A percentile compares a stretch with the other conserved stretches of the same genome.
Conservation (phyloP, 2,888 invertebrate genomes). For the Eupithecia subumbrata region DNA sequence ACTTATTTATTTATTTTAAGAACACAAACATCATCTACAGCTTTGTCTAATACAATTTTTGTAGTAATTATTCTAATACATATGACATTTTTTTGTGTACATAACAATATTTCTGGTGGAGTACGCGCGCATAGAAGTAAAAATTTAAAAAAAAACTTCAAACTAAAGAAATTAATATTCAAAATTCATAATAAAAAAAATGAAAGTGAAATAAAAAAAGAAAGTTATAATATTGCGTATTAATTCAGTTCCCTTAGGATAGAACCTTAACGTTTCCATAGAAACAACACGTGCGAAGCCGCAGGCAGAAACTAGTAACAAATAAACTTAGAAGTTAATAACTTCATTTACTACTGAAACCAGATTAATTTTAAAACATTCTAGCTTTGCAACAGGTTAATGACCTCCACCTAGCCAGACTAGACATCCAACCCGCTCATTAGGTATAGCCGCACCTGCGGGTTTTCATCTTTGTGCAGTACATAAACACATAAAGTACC, state of each 20-base stretch:
- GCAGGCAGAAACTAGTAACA: background rate
- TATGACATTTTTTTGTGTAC: too few relatives aligned
- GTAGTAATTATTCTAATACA: too few relatives aligned
- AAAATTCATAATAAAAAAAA: too few relatives aligned
- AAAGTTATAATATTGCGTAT: too few relatives aligned
- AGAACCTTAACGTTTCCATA: background rate
- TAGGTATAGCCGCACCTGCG: conserved; percentile 2
- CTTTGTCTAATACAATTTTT: too few relatives aligned
- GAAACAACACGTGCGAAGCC: background rate
- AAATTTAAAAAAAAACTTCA: too few relatives aligned
- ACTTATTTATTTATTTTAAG: too few relatives aligned
- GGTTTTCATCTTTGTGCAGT: background rate
- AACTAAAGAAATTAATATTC: too few relatives aligned
- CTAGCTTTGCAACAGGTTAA: conserved; percentile 1
- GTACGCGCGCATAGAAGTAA: too few relatives aligned
- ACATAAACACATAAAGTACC: background rate
- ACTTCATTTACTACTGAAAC: background rate
- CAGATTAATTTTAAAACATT: conserved; percentile 5
- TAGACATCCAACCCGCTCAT: conserved; percentile 4
- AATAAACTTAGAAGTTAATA: background rate
- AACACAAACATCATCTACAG: too few relatives aligned
- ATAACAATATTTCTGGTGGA: too few relatives aligned
- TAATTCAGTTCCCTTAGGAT: background rate
- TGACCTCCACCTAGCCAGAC: background rate
- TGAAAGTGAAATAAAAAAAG: too few relatives aligned